Evolutionary conservation across 2,888 invertebrate species (phyloP), one percentile per base, ranked within the genome.

Genomic region (Morpho achilles): DNA sequence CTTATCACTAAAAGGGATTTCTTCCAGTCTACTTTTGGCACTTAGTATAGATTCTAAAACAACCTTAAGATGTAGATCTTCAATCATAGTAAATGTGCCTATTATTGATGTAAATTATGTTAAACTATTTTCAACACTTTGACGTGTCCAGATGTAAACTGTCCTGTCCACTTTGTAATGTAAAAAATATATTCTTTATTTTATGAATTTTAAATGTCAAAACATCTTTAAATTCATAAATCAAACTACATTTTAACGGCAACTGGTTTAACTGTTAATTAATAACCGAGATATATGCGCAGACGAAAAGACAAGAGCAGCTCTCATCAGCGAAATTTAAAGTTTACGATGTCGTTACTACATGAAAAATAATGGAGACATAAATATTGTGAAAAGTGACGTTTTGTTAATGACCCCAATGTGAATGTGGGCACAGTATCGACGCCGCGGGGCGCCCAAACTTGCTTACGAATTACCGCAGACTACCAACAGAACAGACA

Each of bases 321-420:
- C 66, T 69, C 71, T 69, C 75, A 74, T 75, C 71, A 70, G 71
- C 72, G 66, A 72, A 73, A 76, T 75, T 76, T 73, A 69, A 75
- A 76, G 50, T 82, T 84, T 80, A 85, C 75, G 78, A 80, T 77
- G 80, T 83, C 76, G 77, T 84, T 78, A 75, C 32, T 76, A 76
- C 73, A 78, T 83, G 83, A 84, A 84, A 84, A 81, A 83, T 84
- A 84, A 85, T 84, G 82, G 81, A 85, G 83, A 85, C 84, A 86
- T 87, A 85, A 85, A 86, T 85, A 86, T 83, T 74, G 80, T 82
- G 82, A 86, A 87, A 84, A 84, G 77, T 83, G 87, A 85, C 85
- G 82, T 88, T 84, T 83, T 73, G 81, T 86, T 84, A 87, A 87
- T 82, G 86, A 85, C 73, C 74, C 73, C 73, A 67, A 70, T 69